Evolutionary conservation across 2,113 vertebrate species (phyloP), one percentile per base, ranked within the genome.

Genomic region (Synchiropus splendidus): DNA sequence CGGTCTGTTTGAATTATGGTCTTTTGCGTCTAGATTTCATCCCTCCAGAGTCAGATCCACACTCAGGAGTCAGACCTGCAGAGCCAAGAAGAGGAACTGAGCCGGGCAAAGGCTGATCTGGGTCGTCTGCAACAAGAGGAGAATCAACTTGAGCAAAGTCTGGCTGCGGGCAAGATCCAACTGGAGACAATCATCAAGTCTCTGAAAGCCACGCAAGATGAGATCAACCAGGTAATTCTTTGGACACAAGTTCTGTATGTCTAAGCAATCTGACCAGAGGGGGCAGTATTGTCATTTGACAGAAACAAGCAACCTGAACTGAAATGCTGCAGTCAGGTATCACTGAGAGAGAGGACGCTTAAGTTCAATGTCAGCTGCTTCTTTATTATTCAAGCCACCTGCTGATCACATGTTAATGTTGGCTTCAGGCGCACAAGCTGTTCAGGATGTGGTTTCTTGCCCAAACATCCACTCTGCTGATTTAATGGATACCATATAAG

Each of bases 111-210:
- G 72, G 80, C 85, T 0, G 92, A 99, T 61, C 81, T 99, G 61
- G 88, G 75, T 42, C 84, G 86, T 2, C 78, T 99, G 4, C 93
- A 98, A 70, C 91, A 94, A 48, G 95, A 99, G 57, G 95, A 99
- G 62, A 82, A 82, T 3, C 94, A 97, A 61, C 78, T 99, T 31
- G 94, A 97, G 56, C 94, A 97, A 80, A 97, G 92, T 18, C 88
- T 99, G 39, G 91, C 92, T 61, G 94, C 94, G 0, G 95, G 95
- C 6, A 91, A 89, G 41, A 87, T 88, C 27, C 94, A 99, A 38
- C 86, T 99, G 36, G 95, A 97, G 58, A 97, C 94, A 46, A 98
- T 99, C 61, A 92, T 98, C 55, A 95, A 90, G 64, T 97, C 94
- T 15, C 73, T 99, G 39, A 91, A 92, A 56, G 89, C 92, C 34